These are phyloP conservation scores for Epicauta chinensis DNA, from an alignment of 1,140 invertebrate species.

Conservation along the genomic window DNA sequence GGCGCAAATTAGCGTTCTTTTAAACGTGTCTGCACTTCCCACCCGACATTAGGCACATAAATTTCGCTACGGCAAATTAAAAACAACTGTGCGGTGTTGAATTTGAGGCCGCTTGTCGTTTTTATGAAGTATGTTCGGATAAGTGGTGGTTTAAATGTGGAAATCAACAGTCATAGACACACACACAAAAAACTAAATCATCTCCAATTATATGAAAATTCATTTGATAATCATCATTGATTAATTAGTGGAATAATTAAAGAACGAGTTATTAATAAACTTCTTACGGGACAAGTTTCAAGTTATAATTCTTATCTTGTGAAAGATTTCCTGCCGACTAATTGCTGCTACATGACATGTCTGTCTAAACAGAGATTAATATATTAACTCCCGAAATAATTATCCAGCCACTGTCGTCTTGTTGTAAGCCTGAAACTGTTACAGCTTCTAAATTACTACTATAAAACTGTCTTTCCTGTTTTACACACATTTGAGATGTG, in stretches of 20 bases:
- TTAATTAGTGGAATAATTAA: too few species aligned
- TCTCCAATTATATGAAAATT: too few species aligned
- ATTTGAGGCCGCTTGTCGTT: constrained; percentile 18
- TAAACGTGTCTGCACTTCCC: constrained; percentile 36
- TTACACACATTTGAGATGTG: too few species aligned
- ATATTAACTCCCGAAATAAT: constrained; percentile 21
- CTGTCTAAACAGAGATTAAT: constrained; percentile 27
- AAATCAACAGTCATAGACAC: background rate
- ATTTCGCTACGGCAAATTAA: constrained; percentile 42
- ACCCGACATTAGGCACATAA: constrained; percentile 33
- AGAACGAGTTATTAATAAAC: too few species aligned
- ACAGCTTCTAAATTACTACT: too few species aligned
- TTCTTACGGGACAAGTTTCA: background rate
- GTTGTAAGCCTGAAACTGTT: too few species aligned
- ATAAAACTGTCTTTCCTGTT: too few species aligned
- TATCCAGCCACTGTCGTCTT: constrained; percentile 7
- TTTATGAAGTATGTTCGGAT: background rate
- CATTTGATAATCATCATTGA: too few species aligned
- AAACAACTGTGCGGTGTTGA: constrained; percentile 40
- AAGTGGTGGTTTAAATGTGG: background rate
- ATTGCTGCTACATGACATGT: constrained; percentile 24
- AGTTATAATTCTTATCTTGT: constrained; percentile 6
- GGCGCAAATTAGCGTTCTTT: constrained; percentile 39
- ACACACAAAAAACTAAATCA: too few species aligned
- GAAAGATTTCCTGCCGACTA: constrained; percentile 25